Percentiles rank a stretch among this genome's conserved stretches.
These are phyloP conservation scores for Catagonus wagneri DNA, from an alignment of 2,113 vertebrate genomes.

Conservation along the genomic window DNA sequence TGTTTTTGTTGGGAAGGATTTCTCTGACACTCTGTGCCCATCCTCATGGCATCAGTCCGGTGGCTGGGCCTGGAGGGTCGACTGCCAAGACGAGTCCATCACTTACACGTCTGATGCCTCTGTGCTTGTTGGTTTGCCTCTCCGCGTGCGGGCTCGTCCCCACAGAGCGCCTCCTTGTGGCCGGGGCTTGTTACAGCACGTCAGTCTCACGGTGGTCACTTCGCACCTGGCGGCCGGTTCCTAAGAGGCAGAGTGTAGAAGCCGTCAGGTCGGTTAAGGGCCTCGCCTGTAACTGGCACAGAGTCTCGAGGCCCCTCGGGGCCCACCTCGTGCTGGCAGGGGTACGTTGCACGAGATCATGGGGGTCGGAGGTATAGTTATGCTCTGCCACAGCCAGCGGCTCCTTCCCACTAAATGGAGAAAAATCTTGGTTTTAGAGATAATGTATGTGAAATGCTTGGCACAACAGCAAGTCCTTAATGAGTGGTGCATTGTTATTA, in stretches of 20 bases:
- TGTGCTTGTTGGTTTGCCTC: neutral
- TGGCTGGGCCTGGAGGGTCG: neutral
- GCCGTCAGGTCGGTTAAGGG: neutral
- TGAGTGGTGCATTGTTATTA: neutral
- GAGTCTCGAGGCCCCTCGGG: neutral
- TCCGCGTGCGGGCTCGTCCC: neutral
- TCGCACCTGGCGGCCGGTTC: neutral
- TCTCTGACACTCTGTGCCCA: neutral
- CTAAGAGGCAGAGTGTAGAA: neutral
- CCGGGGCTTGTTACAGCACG: neutral
- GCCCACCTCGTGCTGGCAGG: neutral
- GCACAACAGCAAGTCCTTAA: neutral
- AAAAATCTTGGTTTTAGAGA: neutral
- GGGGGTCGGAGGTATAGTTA: neutral
- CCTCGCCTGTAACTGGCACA: neutral
- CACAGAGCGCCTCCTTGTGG: too few species aligned
- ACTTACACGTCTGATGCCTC: neutral
- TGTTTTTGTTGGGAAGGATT: neutral
- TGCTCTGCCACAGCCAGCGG: neutral
- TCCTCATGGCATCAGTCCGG: neutral
- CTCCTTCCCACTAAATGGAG: conserved; percentile 17
- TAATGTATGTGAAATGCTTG: neutral
- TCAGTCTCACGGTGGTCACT: neutral
- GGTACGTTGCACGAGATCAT: neutral
- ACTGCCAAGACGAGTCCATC: neutral